These are phyloP conservation scores for Pantelozetes paolii DNA, from an alignment of 2,888 invertebrate species.

Conservation along the genomic window DNA sequence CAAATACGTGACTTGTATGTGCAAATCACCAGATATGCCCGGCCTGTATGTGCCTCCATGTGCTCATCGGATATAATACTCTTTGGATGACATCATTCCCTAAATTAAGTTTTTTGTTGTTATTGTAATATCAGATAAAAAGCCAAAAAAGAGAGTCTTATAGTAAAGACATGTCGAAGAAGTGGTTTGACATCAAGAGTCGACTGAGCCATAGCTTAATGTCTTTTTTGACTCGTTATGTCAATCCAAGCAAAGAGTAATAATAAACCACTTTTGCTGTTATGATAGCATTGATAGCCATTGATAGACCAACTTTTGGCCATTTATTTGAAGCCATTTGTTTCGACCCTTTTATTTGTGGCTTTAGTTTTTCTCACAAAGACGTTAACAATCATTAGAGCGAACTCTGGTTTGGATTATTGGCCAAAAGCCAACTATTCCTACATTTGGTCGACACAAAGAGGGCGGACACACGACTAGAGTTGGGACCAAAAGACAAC, in stretches of 20 bases:
- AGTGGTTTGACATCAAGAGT: not conserved
- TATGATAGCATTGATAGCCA: too few species aligned
- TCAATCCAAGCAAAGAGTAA: constrained; percentile 12
- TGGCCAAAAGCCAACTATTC: constrained; percentile 6
- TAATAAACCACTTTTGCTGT: constrained; percentile 24
- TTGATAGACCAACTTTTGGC: constrained; percentile 1
- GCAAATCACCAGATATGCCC: not conserved
- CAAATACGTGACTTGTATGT: constrained; percentile 22
- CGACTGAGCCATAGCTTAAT: too few species aligned
- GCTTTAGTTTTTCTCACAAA: not conserved
- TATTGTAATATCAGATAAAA: not conserved
- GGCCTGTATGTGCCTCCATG: not conserved
- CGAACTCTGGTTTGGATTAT: constrained; percentile 21
- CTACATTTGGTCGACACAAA: constrained; percentile 11
- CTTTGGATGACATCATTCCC: constrained; percentile 20
- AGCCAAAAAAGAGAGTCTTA: not conserved
- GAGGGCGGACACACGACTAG: constrained; percentile 8
- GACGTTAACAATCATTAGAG: constrained; percentile 29
- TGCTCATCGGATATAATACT: constrained; percentile 16
- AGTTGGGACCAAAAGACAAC: constrained; percentile 15
- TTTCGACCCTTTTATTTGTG: constrained; percentile 23
- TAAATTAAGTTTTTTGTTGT: constrained; percentile 12
- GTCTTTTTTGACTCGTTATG: not conserved
- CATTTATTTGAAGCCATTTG: not conserved
- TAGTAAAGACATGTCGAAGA: constrained; percentile 22